Evolutionary conservation across 2,888 invertebrate species (phyloP).

Genomic region (Pristionchus maxplancki): DNA sequence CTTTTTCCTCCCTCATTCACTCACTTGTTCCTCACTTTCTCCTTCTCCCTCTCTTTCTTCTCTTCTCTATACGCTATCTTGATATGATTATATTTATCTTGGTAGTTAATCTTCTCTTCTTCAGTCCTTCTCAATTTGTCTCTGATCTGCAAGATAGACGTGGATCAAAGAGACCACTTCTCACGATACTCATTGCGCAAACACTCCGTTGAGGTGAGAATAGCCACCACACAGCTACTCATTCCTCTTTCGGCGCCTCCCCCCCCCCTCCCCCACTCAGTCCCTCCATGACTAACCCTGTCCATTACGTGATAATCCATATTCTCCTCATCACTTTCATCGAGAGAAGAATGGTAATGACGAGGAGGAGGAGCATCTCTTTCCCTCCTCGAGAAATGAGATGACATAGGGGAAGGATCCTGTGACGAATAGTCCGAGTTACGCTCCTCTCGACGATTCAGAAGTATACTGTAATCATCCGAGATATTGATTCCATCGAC

Average conservation of each 20-base stretch:
- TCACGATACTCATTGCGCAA: not conserved
- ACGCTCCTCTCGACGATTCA: slow-evolving; percentile 38
- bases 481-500: not conserved
- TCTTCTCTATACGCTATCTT: not conserved
- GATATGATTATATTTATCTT: not conserved
- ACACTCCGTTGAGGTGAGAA: not conserved
- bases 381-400: slow-evolving; percentile 21
- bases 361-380: not conserved
- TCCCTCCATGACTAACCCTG: not conserved
- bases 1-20: not conserved
- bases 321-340: slow-evolving; percentile 46
- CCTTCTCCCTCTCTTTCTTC: not conserved
- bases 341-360: slow-evolving; percentile 23
- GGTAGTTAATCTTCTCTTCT: slow-evolving; percentile 1
- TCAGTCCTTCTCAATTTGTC: slow-evolving; percentile 39
- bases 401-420: slow-evolving; percentile 33
- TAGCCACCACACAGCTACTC: not conserved
- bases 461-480: slow-evolving; percentile 15
- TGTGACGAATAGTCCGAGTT: slow-evolving; percentile 30
- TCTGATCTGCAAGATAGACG: not conserved
- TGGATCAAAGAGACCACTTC: not conserved
- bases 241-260: not conserved
- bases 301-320: slow-evolving; percentile 1
- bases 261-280: not conserved
- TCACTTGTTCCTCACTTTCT: slow-evolving; percentile 13